Evolutionary conservation across 2,888 invertebrate genomes (phyloP).

Genomic region (Drosophila diplacantha): DNA sequence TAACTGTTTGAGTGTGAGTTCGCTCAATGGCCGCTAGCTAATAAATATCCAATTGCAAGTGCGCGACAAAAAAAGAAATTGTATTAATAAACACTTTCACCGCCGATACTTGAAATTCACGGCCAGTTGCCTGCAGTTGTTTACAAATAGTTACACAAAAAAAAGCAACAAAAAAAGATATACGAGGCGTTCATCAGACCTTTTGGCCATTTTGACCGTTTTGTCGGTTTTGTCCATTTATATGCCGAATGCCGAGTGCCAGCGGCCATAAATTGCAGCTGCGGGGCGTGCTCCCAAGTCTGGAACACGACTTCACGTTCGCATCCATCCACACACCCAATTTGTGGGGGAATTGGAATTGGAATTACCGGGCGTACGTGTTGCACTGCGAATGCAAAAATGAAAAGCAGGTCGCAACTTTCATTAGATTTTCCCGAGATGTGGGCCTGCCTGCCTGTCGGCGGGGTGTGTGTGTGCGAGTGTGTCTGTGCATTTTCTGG

Average conservation of each 20-base stretch:
- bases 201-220: conserved; percentile 52
- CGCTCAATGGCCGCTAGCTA: conserved; percentile 28
- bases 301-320: conserved; percentile 22
- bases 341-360: conserved; percentile 14
- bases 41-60: conserved; percentile 46
- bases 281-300: conserved; percentile 50
- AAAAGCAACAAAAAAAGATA: conserved; percentile 9
- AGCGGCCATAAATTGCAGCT: conserved; percentile 59
- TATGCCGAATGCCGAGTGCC: conserved; percentile 51
- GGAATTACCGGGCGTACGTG: conserved; percentile 49
- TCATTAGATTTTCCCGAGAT: conserved; percentile 56
- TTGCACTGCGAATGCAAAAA: conserved; percentile 54
- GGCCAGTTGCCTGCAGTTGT: conserved; percentile 39
- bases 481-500: conserved; percentile 48
- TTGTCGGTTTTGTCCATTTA: conserved; percentile 50
- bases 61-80: conserved; percentile 58
- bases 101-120: conserved; percentile 63
- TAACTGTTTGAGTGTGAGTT: background rate
- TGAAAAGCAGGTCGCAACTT: conserved; percentile 70
- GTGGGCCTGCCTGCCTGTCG: conserved; percentile 3
- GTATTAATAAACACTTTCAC: conserved; percentile 72
- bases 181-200: conserved; percentile 12
- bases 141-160: conserved; percentile 44
- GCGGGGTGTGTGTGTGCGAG: background rate
- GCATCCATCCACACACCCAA: conserved; percentile 39